These are phyloP conservation scores for Xenopus tropicalis DNA, from an alignment of 2,113 vertebrate species.

Conservation along the genomic window UCB_Xtro_10.0 CM004443.2:65662501-65663000, in stretches of 20 bases:
- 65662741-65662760: conserved; percentile 46
- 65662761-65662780: conserved; percentile 44
- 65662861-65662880: conserved; percentile 81
- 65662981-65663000: conserved; percentile 94
- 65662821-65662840: conserved; percentile 47
- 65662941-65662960: conserved; percentile 85
- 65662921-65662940: conserved; percentile 87
- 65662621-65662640: too few relatives aligned
- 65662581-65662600: too few relatives aligned
- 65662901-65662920: conserved; percentile 97
- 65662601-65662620: too few relatives aligned
- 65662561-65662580: too few relatives aligned
- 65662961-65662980: conserved; percentile 85
- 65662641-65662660: background rate
- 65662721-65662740: conserved; percentile 56
- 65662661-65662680: background rate
- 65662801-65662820: background rate
- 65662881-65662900: conserved; percentile 96
- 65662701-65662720: conserved; percentile 1
- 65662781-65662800: background rate
- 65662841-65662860: conserved; percentile 79
- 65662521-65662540: background rate
- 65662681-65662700: background rate
- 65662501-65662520: too few relatives aligned
- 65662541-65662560: background rate